Evolutionary conservation across 1,140 invertebrate genomes (phyloP), one percentile per base, ranked within the genome.

Genomic region (Samia ricini): DNA sequence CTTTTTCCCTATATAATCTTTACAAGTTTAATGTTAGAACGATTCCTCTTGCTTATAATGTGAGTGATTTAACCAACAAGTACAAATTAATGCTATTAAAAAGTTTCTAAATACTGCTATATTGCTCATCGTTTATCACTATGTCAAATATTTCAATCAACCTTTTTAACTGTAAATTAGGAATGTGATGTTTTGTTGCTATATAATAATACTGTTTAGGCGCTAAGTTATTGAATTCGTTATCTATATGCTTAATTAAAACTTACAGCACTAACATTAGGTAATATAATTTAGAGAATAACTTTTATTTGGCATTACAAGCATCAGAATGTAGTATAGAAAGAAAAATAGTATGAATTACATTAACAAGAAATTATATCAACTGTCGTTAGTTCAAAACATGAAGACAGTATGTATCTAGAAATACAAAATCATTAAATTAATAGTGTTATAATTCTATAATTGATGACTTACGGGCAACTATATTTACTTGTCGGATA

Each of bases 111-210:
- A 82, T 79, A 79, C 70, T 79, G 79, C 66, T 70, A 68, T 78
- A 82, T 82, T 82, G 79, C 79, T 82, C 60, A 71, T 26, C 68
- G 42, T 74, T 75, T 79, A 81, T 81, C 76, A 78, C 75, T 75
- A 69, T 64, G 60, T 61, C 21, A 29, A 33, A 36, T 42, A 18
- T 29, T 8, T 29, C 26, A 42, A 42, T 1, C n/a, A 4, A 15
- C 1, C 15, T 42, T 15, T 42, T 1, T 8, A 42, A 42, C n/a
- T 12, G 33, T n/a, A 42, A 42, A 42, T 42, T 15, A 12, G 12
- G 12, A 42, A 15, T 12, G 33, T 42, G 10, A 8, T n/a, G n/a
- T 15, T 42, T 42, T 42, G 10, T 42, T 57, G 8, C 20, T 4
- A 36, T 33, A 12, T 55, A 24, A 55, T 55, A 23, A 23, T 24